These are phyloP conservation scores for Zoroaster sp. DNA, from an alignment of 53 echinoderm and acorn worm genomes.

Conservation along the genomic window DNA sequence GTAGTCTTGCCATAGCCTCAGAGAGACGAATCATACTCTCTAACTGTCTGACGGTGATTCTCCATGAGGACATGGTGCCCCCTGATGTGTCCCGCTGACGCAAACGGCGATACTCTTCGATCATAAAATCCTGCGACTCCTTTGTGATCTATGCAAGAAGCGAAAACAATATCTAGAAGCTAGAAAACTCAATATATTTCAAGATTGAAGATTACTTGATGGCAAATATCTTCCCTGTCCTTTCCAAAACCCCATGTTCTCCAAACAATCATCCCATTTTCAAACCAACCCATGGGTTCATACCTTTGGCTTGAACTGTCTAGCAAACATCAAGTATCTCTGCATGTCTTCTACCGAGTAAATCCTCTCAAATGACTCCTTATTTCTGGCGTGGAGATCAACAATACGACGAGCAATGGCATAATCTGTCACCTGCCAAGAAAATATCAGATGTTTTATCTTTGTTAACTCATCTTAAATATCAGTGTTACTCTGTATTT, in stretches of 20 bases:
- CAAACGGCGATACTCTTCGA: slow-evolving; percentile 93
- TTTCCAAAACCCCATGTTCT: neutral
- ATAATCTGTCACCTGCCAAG: slow-evolving; percentile 88
- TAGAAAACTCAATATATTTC: too few relatives aligned
- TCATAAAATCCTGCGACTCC: slow-evolving; percentile 99
- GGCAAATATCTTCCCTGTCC: too few relatives aligned
- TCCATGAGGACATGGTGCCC: slow-evolving; percentile 83
- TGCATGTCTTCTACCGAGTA: slow-evolving; percentile 98
- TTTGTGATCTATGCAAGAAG: slow-evolving; percentile 96
- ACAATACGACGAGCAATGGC: slow-evolving; percentile 98
- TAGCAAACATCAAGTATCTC: slow-evolving; percentile 96
- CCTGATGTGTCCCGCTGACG: slow-evolving; percentile 90
- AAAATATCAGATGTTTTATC: too few relatives aligned
- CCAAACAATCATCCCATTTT: too few relatives aligned
- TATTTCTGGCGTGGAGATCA: slow-evolving; percentile 82
- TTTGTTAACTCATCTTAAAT: too few relatives aligned
- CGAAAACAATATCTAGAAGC: too few relatives aligned
- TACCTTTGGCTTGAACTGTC: slow-evolving; percentile 97
- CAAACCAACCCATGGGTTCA: neutral
- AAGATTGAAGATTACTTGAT: too few relatives aligned
- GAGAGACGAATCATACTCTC: slow-evolving; percentile 99
- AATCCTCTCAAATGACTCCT: slow-evolving; percentile 79
- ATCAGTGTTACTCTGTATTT: too few relatives aligned
- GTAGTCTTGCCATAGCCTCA: slow-evolving; percentile 92
- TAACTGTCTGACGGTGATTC: slow-evolving; percentile 96